These are phyloP conservation scores for Armadillidium nasatum DNA, from an alignment of 1,140 invertebrate genomes.

Conservation along the genomic window DNA sequence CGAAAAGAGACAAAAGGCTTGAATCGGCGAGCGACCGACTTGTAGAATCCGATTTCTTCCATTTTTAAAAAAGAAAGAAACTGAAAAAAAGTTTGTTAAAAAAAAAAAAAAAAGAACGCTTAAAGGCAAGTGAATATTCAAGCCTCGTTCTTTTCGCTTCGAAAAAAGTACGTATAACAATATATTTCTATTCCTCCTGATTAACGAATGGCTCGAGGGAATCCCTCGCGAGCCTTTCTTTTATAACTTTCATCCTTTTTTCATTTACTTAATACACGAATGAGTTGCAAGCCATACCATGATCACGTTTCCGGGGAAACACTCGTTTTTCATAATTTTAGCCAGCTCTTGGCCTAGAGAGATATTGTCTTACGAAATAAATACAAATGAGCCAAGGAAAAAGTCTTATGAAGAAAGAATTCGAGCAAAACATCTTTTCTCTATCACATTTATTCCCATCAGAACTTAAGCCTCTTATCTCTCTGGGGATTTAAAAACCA, in stretches of 20 bases:
- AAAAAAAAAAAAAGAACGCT: no score
- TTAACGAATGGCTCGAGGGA: background rate
- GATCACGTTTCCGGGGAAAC: background rate
- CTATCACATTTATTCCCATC: conserved; percentile 10
- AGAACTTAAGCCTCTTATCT: conserved; percentile 7
- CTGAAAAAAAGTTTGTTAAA: background rate
- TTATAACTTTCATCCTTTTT: background rate
- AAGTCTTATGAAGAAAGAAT: conserved; percentile 3
- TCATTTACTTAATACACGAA: conserved; percentile 1
- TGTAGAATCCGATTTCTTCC: no score
- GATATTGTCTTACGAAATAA: conserved; percentile 8
- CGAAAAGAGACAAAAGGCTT: background rate
- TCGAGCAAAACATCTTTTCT: conserved; percentile 1
- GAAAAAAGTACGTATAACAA: background rate
- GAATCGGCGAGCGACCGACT: background rate
- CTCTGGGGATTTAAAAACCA: background rate
- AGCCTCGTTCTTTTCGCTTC: background rate
- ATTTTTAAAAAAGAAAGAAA: no score
- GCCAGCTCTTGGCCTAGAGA: background rate
- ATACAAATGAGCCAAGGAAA: conserved; percentile 7
- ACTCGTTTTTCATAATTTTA: conserved; percentile 3
- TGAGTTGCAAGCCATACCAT: background rate
- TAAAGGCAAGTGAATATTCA: background rate
- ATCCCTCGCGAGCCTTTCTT: background rate
- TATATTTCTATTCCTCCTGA: background rate